A percentile compares a stretch with the other conserved stretches of the same genome.
Evolutionary conservation across 2,888 invertebrate genomes (phyloP).

Genomic region (Papilio demoleus): DNA sequence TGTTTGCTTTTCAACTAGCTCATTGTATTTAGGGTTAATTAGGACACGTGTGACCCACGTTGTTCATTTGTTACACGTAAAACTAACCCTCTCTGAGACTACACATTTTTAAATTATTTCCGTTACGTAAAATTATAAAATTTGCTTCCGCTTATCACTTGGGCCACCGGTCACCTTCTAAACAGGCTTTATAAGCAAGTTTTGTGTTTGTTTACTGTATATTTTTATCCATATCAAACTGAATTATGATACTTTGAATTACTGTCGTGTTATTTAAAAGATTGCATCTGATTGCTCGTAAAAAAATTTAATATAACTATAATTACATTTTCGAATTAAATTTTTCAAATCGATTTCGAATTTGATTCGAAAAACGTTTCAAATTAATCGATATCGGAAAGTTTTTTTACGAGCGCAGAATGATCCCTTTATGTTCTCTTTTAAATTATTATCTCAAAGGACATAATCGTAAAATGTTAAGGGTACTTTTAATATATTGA

Average conservation of each 20-base stretch:
- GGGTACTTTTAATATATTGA: too few species aligned
- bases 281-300: constrained; percentile 48
- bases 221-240: constrained; percentile 65
- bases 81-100: too few species aligned
- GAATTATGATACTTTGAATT: constrained; percentile 50
- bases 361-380: constrained; percentile 25
- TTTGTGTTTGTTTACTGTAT: constrained; percentile 71
- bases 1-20: too few species aligned
- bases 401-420: constrained; percentile 1
- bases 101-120: too few species aligned
- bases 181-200: constrained; percentile 65
- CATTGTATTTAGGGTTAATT: too few species aligned
- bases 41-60: too few species aligned
- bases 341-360: constrained; percentile 27
- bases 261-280: constrained; percentile 28
- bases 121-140: too few species aligned
- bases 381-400: constrained; percentile 26
- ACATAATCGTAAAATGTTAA: background rate
- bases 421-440: background rate
- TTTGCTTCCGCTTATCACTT: constrained; percentile 54
- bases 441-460: background rate
- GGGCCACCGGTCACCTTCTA: constrained; percentile 46
- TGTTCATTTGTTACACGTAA: too few species aligned
- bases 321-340: constrained; percentile 28
- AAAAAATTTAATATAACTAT: constrained; percentile 47